Evolutionary conservation across 2,888 invertebrate species (phyloP).

Genomic region (Agrochola lota): DNA sequence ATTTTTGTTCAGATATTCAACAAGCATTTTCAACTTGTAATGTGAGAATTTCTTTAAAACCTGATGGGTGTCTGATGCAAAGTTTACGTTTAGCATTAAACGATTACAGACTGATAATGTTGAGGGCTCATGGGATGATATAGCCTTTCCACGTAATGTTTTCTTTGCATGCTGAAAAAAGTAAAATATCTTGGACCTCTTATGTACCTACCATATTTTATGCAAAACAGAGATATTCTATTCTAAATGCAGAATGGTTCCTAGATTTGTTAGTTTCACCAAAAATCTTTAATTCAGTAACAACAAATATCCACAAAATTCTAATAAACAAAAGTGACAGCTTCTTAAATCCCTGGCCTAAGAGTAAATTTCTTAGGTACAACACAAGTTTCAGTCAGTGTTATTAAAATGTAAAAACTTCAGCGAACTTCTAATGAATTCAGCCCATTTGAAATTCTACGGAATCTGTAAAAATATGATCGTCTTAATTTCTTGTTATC

Average conservation of each 20-base stretch:
- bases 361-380: slow-evolving; percentile 28
- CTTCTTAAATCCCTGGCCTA: neutral
- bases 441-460: slow-evolving; percentile 49
- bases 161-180: neutral
- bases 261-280: neutral
- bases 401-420: slow-evolving; percentile 58
- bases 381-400: slow-evolving; percentile 22
- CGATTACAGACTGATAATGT: neutral
- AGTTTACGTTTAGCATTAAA: neutral
- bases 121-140: neutral
- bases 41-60: neutral
- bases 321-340: neutral
- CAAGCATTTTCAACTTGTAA: neutral
- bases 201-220: neutral
- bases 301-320: neutral
- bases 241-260: too few relatives aligned
- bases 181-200: neutral
- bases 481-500: slow-evolving; percentile 35
- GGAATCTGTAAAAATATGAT: slow-evolving; percentile 42
- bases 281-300: neutral
- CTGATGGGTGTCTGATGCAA: neutral
- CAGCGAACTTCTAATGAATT: slow-evolving; percentile 49
- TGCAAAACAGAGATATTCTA: neutral
- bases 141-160: neutral
- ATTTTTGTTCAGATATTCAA: slow-evolving; percentile 13